Percentiles rank a stretch among this genome's conserved stretches.
These are phyloP conservation scores for Burhinus oedicnemus DNA, from an alignment of 2,113 vertebrate genomes.

Conservation along the genomic window DNA sequence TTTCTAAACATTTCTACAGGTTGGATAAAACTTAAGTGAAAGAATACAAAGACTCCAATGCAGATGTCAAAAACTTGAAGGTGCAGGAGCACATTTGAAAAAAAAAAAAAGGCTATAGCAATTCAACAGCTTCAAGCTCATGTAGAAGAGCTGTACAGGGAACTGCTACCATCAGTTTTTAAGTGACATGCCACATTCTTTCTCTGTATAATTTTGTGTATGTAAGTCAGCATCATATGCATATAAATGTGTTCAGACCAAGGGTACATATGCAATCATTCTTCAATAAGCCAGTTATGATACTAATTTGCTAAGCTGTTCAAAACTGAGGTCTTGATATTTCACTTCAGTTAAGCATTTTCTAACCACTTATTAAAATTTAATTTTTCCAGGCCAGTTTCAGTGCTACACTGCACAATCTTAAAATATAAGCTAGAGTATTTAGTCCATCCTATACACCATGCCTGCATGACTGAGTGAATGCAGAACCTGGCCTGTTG, in stretches of 20 bases:
- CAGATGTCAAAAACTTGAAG: not conserved
- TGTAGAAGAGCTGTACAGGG: not conserved
- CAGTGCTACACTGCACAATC: not conserved
- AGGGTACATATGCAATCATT: not conserved
- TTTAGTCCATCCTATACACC: not conserved
- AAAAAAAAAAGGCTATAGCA: too few species aligned
- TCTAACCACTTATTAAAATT: not conserved
- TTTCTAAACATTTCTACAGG: not conserved
- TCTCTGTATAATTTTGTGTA: not conserved
- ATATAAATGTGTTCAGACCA: not conserved
- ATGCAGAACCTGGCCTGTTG: not conserved
- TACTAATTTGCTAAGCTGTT: not conserved
- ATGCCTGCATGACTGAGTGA: not conserved
- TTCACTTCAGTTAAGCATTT: not conserved
- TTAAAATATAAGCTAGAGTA: not conserved
- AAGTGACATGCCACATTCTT: not conserved
- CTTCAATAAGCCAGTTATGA: not conserved
- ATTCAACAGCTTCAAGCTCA: not conserved
- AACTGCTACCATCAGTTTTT: not conserved
- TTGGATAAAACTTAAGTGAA: not conserved
- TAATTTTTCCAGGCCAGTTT: not conserved
- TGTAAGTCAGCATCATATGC: too few species aligned
- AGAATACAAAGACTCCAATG: not conserved
- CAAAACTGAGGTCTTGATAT: not conserved
- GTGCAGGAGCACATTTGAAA: not conserved